Evolutionary conservation across 2,888 invertebrate species (phyloP), one percentile per base, ranked within the genome.

Genomic region (Autographa pulchrina): DNA sequence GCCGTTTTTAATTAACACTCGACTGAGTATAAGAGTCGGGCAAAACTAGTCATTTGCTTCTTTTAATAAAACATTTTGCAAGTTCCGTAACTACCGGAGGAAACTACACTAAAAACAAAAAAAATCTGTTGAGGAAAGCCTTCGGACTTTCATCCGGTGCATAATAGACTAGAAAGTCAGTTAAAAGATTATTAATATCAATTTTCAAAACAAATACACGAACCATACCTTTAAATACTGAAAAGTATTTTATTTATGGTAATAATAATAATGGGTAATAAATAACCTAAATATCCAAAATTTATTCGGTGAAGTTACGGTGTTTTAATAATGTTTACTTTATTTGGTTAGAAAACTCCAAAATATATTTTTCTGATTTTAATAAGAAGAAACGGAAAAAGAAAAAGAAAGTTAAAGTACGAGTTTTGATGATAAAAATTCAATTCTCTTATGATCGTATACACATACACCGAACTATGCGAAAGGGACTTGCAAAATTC

Each of bases 401-500:
- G 11, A 8, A 11, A 38, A 38, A 38, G 1, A 11, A 11, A 11
- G 9, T 11, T 38, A 11, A 11, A 38, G 11, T 38, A 11, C 38
- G 11, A 11, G 38, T 38, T 11, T 11, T 2, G 38, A 38, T 8
- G 38, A 11, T 11, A 38, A 38, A 35, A 38, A 38, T 38, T 38
- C 38, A 38, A 38, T 35, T 35, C 35, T 35, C 35, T 5, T 35
- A 35, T 35, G 35, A 35, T 25, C 25, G 25, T 25, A 25, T 25
- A 25, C 25, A 35, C 8, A 35, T 35, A 35, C 35, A 35, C 35
- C 35, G 8, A 35, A 35, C 0, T 35, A 38, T 38, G 11, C 85
- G 84, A 86, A 89, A 85, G 83, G 85, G 81, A 72, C 80, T 80
- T 75, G 80, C 83, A 84, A 78, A 86, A 85, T 84, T 82, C 70